Evolutionary conservation across 2,113 vertebrate genomes (phyloP).

Genomic region (Stigmatopora nigra): DNA sequence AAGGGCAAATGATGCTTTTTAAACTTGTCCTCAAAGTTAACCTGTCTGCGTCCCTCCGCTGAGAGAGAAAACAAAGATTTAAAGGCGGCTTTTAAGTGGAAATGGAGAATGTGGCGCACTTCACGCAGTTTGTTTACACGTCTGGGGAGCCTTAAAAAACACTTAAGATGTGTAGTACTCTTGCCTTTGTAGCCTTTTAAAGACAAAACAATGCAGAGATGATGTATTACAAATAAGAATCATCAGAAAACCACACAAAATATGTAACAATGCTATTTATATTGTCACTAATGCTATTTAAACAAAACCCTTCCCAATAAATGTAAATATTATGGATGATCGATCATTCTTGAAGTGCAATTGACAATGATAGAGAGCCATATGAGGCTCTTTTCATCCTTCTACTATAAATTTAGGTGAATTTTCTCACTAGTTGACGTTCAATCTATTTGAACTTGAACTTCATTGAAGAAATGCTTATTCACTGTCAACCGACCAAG

Average conservation of each 20-base stretch:
- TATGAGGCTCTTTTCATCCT: too few species aligned
- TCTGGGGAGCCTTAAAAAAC: neutral
- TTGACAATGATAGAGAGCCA: too few species aligned
- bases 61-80: slow-evolving; percentile 2
- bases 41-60: neutral
- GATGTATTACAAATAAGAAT: neutral
- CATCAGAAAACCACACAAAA: neutral
- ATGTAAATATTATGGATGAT: neutral
- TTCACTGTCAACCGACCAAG: too few species aligned
- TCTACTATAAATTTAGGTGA: too few species aligned
- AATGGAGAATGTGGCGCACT: neutral
- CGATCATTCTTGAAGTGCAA: too few species aligned
- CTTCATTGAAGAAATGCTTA: too few species aligned
- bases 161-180: neutral
- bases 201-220: neutral
- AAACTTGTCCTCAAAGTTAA: slow-evolving; percentile 2
- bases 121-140: neutral
- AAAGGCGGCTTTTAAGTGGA: neutral
- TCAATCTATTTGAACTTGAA: too few species aligned
- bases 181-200: neutral
- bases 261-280: neutral
- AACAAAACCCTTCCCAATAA: neutral
- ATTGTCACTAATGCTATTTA: neutral
- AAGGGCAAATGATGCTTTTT: slow-evolving; percentile 1
- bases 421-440: too few species aligned